Evolutionary conservation across 2,797 vertebrate species (phyloP).

Genomic region (Fratercula arctica): DNA sequence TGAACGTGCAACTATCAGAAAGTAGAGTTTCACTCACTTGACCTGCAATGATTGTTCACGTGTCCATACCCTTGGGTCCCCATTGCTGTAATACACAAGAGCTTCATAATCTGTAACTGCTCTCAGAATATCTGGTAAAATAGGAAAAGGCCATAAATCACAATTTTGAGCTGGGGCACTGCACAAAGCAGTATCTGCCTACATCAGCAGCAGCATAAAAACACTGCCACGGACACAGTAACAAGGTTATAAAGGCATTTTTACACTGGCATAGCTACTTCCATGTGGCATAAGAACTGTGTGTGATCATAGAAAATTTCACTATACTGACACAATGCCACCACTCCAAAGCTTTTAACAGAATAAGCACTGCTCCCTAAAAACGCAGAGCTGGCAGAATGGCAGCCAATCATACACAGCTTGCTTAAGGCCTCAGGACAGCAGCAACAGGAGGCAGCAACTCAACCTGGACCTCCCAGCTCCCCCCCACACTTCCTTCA

Average conservation of each 20-base stretch:
- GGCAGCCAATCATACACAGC: background rate
- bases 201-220: background rate
- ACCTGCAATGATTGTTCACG: background rate
- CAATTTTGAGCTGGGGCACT: background rate
- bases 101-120: background rate
- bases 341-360: background rate
- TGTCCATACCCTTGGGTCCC: background rate
- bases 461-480: background rate
- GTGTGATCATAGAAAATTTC: background rate
- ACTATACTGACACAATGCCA: background rate
- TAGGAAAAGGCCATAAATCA: background rate
- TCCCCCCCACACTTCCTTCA: background rate
- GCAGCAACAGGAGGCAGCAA: background rate
- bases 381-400: background rate
- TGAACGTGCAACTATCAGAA: background rate
- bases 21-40: background rate
- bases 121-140: background rate
- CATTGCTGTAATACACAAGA: background rate
- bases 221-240: background rate
- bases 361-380: background rate
- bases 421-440: background rate
- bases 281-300: background rate
- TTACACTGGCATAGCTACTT: background rate
- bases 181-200: background rate
- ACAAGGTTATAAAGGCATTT: background rate